Conservation (phyloP, 2,888 invertebrate species). For the Dasypolia templi region DNA sequence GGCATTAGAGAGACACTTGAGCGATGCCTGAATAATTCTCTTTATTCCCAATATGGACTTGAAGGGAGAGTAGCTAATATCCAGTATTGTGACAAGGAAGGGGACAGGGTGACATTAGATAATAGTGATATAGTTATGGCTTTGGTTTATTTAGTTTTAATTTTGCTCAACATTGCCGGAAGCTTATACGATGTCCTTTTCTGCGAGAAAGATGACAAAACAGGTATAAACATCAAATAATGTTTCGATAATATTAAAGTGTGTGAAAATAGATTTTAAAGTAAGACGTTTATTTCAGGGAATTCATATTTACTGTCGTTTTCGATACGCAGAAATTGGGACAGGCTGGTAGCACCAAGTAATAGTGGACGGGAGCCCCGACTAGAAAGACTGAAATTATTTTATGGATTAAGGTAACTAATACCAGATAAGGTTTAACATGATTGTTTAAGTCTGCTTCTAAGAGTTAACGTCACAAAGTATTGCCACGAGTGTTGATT, state of each 20-base stretch:
- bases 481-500: background rate
- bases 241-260: background rate
- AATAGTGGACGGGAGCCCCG: constrained; percentile 77
- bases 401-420: constrained; percentile 82
- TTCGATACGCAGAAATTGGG: constrained; percentile 83
- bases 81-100: constrained; percentile 77
- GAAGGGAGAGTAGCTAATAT: constrained; percentile 76
- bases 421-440: too few species aligned
- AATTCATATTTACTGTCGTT: constrained; percentile 82
- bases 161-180: constrained; percentile 79
- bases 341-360: constrained; percentile 75
- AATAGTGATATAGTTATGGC: constrained; percentile 76
- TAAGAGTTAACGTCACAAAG: background rate
- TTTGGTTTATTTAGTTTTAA: constrained; percentile 76
- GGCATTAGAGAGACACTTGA: constrained; percentile 76
- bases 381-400: constrained; percentile 79
- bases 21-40: constrained; percentile 80
- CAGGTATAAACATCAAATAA: constrained; percentile 65
- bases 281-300: constrained; percentile 72
- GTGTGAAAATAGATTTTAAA: background rate
- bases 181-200: constrained; percentile 77
- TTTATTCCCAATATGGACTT: constrained; percentile 77
- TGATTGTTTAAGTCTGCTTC: background rate
- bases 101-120: constrained; percentile 72
- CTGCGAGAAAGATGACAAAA: constrained; percentile 68